Percentiles rank a stretch among this genome's conserved stretches.
Evolutionary conservation across 2,797 vertebrate genomes (phyloP).

Genomic region (Sebastes iracundus): DNA sequence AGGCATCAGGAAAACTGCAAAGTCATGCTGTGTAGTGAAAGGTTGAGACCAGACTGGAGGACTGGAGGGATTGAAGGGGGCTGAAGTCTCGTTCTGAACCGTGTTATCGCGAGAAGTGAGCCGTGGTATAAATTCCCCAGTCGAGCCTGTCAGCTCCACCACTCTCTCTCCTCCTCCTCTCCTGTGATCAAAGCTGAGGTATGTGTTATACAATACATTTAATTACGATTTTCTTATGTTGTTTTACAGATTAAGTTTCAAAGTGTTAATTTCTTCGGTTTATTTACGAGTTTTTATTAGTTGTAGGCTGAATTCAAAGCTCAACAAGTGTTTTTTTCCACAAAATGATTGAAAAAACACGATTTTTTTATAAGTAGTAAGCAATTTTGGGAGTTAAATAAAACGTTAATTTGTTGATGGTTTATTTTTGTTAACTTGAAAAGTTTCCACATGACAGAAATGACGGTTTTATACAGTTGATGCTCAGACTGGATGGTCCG

Average conservation of each 20-base stretch:
- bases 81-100: neutral
- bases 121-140: conserved; percentile 46
- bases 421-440: neutral
- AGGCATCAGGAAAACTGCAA: conserved; percentile 69
- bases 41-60: neutral
- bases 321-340: conserved; percentile 44
- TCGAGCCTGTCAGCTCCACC: fast-evolving
- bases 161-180: neutral
- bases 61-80: neutral
- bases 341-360: neutral
- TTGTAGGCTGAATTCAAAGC: neutral
- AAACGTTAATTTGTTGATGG: neutral
- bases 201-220: neutral
- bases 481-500: neutral
- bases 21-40: conserved; percentile 76
- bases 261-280: neutral
- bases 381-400: neutral
- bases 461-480: neutral
- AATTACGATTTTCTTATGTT: fast-evolving
- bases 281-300: neutral
- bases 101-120: conserved; percentile 76
- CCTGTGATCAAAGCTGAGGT: conserved; percentile 12
- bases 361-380: neutral
- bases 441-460: neutral
- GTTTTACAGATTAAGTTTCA: neutral